Base-by-base conservation (phyloP, 2,113 vertebrate genomes). In the Nibea albiflora region DNA sequence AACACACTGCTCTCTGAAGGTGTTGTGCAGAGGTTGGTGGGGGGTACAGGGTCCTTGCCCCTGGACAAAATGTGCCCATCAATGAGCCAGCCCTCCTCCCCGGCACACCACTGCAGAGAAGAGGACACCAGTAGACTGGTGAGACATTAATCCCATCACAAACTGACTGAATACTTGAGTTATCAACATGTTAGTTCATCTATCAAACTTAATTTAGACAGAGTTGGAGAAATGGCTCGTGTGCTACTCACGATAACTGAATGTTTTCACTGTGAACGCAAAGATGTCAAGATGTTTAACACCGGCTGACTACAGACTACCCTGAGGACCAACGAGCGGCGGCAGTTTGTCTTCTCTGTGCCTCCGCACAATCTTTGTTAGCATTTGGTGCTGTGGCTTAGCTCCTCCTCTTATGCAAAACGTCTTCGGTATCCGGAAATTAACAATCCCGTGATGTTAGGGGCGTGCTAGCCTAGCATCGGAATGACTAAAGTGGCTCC, bases 391-490 rank as follows among this genome's bases (percentile, higher is more conserved):
- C 19, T 56, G 12, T 31, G 12, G 19, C 2, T 6, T 5, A 2
- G 72, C 80, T 80, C 88, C 83, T 52, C 91, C 82, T 54, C 19
- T 66, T 84, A 79, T 80, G 86, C 75, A 90, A 85, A 91, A 54
- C 31, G 65, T 7, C 62, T 7, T 62, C 22, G 71, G 75, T 91
- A 92, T 94, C 94, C 94, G 95, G 95, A 95, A 95, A 92, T 94
- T 49, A 89, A 77, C 77, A 83, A 91, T 92, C 95, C 91, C 95
- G 95, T 95, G 95, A 96, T 95, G 94, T 86, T 76, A 87, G 91
- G 89, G 84, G 49, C 80, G 64, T 44, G 77, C 28, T 89, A 88
- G 79, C 85, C 10, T 73, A 91, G 85, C 86, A 67, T 76, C 65
- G 72, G 78, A 78, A 81, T 88, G 81, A 79, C 52, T 49, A 3